phyloP scores from a whole-genome alignment of 2,888 invertebrate species.

The Chloroclystis v-ata region DNA sequence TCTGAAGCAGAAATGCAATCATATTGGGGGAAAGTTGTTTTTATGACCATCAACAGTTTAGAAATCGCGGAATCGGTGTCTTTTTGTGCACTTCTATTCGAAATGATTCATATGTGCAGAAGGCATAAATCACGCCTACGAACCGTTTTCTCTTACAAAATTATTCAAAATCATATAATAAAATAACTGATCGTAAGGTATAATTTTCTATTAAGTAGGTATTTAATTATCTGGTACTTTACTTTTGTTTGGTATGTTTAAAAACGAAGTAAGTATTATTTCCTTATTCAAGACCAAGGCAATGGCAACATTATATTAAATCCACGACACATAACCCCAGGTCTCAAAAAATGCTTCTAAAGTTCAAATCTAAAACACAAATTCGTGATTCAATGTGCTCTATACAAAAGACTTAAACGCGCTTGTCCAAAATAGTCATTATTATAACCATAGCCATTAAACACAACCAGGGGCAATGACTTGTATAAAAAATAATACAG shows the following conservation, averaged over 20 bases:
- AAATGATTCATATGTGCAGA: conserved; percentile 12
- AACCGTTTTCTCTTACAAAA: background rate
- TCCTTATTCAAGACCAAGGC: too few relatives aligned
- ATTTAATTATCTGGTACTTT: too few relatives aligned
- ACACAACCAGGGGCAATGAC: conserved; percentile 53
- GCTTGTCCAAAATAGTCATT: conserved; percentile 18
- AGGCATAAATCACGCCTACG: conserved; percentile 9
- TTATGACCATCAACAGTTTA: background rate
- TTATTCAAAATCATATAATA: background rate
- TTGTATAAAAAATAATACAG: conserved; percentile 55
- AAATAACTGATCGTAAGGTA: too few relatives aligned
- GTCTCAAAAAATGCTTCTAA: too few relatives aligned
- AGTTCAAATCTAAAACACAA: too few relatives aligned
- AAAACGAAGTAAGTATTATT: too few relatives aligned
- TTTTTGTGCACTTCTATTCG: conserved; percentile 14
- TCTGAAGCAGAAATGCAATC: conserved; percentile 10
- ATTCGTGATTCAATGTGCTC: too few relatives aligned
- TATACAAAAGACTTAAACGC: conserved; percentile 28
- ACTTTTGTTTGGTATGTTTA: too few relatives aligned
- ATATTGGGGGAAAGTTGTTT: conserved; percentile 12
- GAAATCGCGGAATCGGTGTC: conserved; percentile 1
- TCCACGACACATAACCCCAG: too few relatives aligned
- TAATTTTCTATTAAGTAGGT: too few relatives aligned
- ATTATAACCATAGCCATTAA: conserved; percentile 22
- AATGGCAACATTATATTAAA: too few relatives aligned